These are phyloP conservation scores for Zaprionus tsacasi DNA, from an alignment of 1,140 invertebrate species.

Conservation along the genomic window DNA sequence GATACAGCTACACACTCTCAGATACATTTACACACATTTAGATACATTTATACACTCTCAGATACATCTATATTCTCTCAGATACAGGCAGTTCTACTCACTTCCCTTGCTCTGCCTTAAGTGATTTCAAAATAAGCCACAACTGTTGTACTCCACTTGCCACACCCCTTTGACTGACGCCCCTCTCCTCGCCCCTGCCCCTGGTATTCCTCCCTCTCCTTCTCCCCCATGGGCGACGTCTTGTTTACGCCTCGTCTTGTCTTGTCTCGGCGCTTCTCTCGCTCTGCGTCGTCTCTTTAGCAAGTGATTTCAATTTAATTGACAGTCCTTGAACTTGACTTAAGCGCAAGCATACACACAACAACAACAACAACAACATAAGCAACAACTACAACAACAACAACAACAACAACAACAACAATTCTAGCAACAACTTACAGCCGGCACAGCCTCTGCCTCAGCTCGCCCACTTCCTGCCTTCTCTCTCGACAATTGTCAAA, in stretches of 20 bases:
- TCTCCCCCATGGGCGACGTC: conserved; percentile 1
- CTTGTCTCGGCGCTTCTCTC: not conserved
- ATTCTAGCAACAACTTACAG: conserved; percentile 37
- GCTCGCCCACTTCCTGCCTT: conserved; percentile 9
- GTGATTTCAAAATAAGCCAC: conserved; percentile 56
- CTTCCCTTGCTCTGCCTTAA: conserved; percentile 37
- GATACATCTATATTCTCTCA: no score
- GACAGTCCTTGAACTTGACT: conserved; percentile 84
- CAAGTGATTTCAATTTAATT: conserved; percentile 84
- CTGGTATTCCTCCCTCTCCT: not conserved
- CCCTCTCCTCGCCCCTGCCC: not conserved
- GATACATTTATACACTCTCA: no score
- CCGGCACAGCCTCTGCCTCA: conserved; percentile 35
- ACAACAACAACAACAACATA: conserved; percentile 27
- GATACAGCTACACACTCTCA: no score
- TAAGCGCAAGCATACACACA: conserved; percentile 67
- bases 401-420: not conserved
- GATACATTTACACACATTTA: no score
- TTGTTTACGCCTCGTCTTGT: conserved; percentile 54
- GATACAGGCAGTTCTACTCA: conserved; percentile 35
- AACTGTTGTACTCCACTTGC: conserved; percentile 46
- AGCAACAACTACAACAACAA: conserved; percentile 15
- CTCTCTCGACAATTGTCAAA: conserved; percentile 4
- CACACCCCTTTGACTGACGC: conserved; percentile 9
- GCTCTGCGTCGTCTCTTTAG: conserved; percentile 65